A percentile compares a stretch with the other conserved stretches of the same genome.
phyloP scores from a whole-genome alignment of 2,113 vertebrate species.

The Pygoscelis antarcticus region DNA sequence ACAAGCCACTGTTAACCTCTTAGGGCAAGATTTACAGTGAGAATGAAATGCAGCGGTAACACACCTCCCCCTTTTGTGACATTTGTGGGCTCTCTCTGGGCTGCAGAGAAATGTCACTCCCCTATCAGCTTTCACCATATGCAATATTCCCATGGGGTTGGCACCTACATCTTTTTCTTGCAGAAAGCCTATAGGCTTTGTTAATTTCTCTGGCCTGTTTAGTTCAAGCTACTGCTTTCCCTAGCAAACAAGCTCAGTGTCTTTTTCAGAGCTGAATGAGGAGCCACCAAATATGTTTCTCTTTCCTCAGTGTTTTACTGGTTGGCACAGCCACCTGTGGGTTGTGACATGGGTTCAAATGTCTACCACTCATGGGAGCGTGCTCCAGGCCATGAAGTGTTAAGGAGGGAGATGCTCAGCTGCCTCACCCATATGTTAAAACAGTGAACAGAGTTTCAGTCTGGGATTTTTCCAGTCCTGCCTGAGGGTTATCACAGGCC shows the following conservation, averaged over 20 bases:
- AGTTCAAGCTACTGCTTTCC: not conserved
- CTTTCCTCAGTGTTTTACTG: not conserved
- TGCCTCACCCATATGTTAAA: not conserved
- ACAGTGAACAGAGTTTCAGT: not conserved
- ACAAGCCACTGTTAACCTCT: not conserved
- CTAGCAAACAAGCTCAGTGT: not conserved
- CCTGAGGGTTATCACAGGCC: not conserved
- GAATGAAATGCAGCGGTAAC: not conserved
- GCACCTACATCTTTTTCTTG: not conserved
- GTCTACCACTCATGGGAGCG: accelerated
- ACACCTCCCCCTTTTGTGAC: not conserved
- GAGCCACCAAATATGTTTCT: not conserved
- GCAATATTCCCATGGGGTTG: not conserved
- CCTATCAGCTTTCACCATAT: not conserved
- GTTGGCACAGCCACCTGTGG: not conserved
- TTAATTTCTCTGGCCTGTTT: not conserved
- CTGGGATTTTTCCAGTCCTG: not conserved
- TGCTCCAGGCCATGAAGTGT: not conserved
- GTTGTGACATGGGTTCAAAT: not conserved
- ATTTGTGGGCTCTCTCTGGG: not conserved
- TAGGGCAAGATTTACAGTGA: not conserved
- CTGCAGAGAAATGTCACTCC: not conserved
- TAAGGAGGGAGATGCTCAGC: not conserved
- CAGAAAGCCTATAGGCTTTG: not conserved
- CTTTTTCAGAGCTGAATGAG: not conserved